Conservation (phyloP, 2,888 invertebrate species). For the Aproaerema taeniolella region DNA sequence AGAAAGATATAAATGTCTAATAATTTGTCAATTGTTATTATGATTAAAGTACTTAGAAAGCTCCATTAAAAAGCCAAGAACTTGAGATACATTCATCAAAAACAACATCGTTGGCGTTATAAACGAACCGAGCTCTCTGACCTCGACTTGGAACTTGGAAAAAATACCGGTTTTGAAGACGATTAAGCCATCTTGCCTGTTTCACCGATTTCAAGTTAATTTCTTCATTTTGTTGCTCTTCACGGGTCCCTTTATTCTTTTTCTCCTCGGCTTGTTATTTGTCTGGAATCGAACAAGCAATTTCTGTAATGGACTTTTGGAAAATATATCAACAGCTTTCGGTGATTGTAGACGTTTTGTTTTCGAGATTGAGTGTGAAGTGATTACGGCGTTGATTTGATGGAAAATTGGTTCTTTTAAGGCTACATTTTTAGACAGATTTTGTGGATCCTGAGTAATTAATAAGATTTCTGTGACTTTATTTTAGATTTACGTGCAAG, state of each 20-base stretch:
- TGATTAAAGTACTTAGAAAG: no score
- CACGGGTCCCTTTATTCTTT: slow-evolving; percentile 33
- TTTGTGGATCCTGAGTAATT: no score
- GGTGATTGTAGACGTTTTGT: slow-evolving; percentile 9
- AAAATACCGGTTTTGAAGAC: slow-evolving; percentile 50
- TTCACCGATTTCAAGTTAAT: slow-evolving; percentile 66
- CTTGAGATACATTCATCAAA: slow-evolving; percentile 30
- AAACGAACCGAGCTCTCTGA: slow-evolving; percentile 23
- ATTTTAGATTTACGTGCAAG: no score
- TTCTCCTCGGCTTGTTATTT: slow-evolving; percentile 25
- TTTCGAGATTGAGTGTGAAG: slow-evolving; percentile 5
- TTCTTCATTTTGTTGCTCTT: slow-evolving; percentile 62
- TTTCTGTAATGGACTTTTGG: slow-evolving; percentile 57
- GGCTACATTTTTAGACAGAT: no score
- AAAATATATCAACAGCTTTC: slow-evolving; percentile 22
- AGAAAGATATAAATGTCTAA: no score
- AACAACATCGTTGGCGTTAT: slow-evolving; percentile 31
- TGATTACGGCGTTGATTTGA: slow-evolving; percentile 6
- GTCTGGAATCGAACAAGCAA: slow-evolving; percentile 52
- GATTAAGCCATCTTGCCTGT: slow-evolving; percentile 66
- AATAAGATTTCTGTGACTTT: no score
- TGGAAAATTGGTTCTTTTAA: no score
- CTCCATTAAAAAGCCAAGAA: no score
- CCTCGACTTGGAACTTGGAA: slow-evolving; percentile 34
- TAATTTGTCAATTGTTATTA: no score